Evolutionary conservation across 2,113 vertebrate species (phyloP).

Genomic region (Empidonax traillii): DNA sequence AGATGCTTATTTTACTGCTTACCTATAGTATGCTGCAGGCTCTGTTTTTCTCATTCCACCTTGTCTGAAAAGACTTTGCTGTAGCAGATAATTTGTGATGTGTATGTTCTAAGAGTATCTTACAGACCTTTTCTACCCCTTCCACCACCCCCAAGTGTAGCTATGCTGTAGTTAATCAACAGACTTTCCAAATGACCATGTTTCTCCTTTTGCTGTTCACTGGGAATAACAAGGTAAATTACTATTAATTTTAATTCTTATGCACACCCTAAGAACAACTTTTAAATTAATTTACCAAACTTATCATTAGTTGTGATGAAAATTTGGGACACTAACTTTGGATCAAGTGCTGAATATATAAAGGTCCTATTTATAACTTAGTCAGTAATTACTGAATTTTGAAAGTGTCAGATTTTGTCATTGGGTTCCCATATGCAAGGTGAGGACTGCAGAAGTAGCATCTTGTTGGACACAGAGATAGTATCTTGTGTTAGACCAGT

Average conservation of each 20-base stretch:
- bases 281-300: neutral
- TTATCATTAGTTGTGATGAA: neutral
- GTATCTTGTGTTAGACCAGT: neutral
- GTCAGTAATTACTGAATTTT: neutral
- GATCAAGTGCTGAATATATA: neutral
- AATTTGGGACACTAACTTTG: neutral
- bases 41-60: neutral
- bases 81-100: accelerated
- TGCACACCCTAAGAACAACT: neutral
- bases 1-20: neutral
- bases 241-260: neutral
- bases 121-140: neutral
- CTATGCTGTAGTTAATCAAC: neutral
- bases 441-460: neutral
- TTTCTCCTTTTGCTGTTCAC: neutral
- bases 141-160: neutral
- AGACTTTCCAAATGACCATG: neutral
- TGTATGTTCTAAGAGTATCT: neutral
- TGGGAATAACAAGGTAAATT: neutral
- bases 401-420: neutral
- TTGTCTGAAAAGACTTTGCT: neutral
- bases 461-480: neutral
- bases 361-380: neutral
- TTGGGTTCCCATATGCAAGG: neutral
- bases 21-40: neutral